A percentile compares a stretch with the other conserved stretches of the same genome.
Conservation (phyloP, 2,888 invertebrate species). For the Augiades crinisus region DNA sequence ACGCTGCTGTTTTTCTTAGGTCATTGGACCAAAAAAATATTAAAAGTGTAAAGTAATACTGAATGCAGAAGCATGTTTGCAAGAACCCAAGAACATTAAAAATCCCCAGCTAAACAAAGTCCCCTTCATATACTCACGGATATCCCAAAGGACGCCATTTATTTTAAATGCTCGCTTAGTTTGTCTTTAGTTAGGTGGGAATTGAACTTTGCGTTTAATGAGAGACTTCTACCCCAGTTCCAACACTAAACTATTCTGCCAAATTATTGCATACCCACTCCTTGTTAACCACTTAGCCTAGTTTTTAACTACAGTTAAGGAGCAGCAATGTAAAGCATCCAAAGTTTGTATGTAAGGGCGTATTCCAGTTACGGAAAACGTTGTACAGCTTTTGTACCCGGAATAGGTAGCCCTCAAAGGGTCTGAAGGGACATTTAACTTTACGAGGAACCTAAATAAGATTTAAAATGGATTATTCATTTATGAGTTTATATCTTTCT, state of each 20-base stretch:
- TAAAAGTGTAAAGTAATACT: too few relatives aligned
- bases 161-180: conserved; percentile 25
- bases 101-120: neutral
- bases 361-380: neutral
- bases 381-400: conserved; percentile 9
- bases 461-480: too few relatives aligned
- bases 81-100: neutral
- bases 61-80: too few relatives aligned
- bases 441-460: conserved; percentile 24
- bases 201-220: conserved; percentile 24
- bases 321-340: neutral
- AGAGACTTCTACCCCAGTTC: conserved; percentile 1
- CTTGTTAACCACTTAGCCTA: neutral
- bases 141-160: conserved; percentile 10
- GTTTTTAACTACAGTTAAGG: neutral
- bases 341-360: neutral
- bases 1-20: too few relatives aligned
- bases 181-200: conserved; percentile 26
- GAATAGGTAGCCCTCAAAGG: conserved; percentile 17
- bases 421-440: conserved; percentile 23
- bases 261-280: neutral
- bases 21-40: too few relatives aligned
- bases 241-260: neutral
- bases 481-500: too few relatives aligned
- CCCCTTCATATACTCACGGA: conserved; percentile 5